Evolutionary conservation across 1,140 invertebrate species (phyloP).

Genomic region (Nebria ingens): DNA sequence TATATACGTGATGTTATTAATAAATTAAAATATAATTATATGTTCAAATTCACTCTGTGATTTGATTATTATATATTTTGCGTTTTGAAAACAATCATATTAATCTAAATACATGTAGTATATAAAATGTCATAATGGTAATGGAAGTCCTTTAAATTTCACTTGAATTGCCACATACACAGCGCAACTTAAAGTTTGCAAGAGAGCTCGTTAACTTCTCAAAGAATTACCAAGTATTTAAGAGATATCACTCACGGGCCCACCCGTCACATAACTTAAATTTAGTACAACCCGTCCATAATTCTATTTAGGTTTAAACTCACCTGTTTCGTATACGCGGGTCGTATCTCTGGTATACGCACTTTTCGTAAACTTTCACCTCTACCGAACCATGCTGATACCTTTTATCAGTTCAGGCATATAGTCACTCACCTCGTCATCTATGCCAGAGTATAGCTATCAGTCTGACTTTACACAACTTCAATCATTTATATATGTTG

Average conservation of each 20-base stretch:
- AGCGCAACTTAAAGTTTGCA: not conserved
- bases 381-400: not conserved
- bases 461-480: not conserved
- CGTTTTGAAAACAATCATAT: no score
- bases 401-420: not conserved
- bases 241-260: not conserved
- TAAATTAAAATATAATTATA: no score
- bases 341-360: not conserved
- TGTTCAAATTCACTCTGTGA: no score
- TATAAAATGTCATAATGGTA: not conserved
- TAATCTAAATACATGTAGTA: no score
- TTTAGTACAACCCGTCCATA: not conserved
- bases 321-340: not conserved
- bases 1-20: no score
- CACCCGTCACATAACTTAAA: not conserved
- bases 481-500: not conserved
- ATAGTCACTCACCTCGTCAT: not conserved
- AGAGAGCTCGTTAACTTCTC: not conserved
- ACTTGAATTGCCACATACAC: not conserved
- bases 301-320: not conserved
- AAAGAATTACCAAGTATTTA: not conserved
- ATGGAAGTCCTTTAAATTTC: not conserved
- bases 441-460: not conserved
- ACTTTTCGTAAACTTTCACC: not conserved
- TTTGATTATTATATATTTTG: no score